Evolutionary conservation across 2,113 vertebrate species (phyloP).

Genomic region (Alouatta palliata): DNA sequence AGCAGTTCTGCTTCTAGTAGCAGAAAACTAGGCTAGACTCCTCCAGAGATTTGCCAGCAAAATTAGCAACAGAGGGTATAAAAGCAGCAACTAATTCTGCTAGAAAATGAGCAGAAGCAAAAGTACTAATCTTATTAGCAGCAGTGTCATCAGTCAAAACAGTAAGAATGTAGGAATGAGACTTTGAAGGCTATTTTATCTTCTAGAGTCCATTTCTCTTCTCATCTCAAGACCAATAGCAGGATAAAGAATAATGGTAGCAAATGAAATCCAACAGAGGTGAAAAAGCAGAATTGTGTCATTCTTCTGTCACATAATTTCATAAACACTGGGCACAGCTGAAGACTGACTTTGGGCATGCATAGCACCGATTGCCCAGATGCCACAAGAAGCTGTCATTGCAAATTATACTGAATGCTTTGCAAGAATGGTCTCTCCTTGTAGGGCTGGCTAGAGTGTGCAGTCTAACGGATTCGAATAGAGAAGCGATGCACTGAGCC

Average conservation of each 20-base stretch:
- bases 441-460: neutral
- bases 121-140: slow-evolving; percentile 66
- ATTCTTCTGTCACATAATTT: neutral
- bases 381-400: neutral
- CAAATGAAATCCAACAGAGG: neutral
- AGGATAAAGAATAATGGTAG: slow-evolving; percentile 22
- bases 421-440: neutral
- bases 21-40: slow-evolving; percentile 74
- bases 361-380: neutral
- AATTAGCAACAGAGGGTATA: slow-evolving; percentile 70
- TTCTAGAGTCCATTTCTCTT: neutral
- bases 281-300: neutral
- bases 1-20: slow-evolving; percentile 63
- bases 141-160: slow-evolving; percentile 55
- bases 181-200: slow-evolving; percentile 45
- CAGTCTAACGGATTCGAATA: neutral
- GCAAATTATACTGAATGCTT: neutral
- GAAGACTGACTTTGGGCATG: neutral
- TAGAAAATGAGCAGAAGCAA: slow-evolving; percentile 67
- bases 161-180: neutral
- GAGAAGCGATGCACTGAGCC: neutral
- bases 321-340: neutral
- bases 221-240: slow-evolving; percentile 41
- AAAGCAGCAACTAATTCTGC: slow-evolving; percentile 66
- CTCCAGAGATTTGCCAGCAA: slow-evolving; percentile 66